These are phyloP conservation scores for Phania funesta DNA, from an alignment of 2,888 invertebrate species.

Conservation along the genomic window DNA sequence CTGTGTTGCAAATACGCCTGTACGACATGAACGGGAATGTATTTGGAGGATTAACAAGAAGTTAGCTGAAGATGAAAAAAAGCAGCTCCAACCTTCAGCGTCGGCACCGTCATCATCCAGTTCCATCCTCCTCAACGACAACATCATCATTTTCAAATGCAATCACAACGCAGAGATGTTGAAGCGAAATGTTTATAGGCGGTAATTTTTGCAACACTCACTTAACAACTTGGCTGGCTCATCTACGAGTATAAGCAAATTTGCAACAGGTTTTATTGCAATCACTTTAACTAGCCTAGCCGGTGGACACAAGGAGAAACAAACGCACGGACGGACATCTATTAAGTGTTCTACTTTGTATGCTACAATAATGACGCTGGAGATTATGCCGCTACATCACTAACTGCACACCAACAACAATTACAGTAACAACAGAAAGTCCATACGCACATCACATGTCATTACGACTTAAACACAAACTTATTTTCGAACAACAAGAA, in stretches of 20 bases:
- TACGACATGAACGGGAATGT: not conserved
- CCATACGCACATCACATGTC: slow-evolving; percentile 57
- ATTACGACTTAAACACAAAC: slow-evolving; percentile 60
- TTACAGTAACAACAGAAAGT: not conserved
- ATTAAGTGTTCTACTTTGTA: slow-evolving; percentile 45
- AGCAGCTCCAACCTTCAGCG: slow-evolving; percentile 26
- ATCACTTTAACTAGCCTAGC: slow-evolving; percentile 28
- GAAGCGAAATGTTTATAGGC: slow-evolving; percentile 50
- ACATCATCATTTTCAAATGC: slow-evolving; percentile 49
- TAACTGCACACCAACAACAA: not conserved
- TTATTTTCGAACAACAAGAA: slow-evolving; percentile 36
- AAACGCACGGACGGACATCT: not conserved
- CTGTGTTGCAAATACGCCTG: not conserved
- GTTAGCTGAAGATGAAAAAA: slow-evolving; percentile 2
- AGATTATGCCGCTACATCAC: slow-evolving; percentile 10
- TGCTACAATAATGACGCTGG: slow-evolving; percentile 25
- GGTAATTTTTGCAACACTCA: slow-evolving; percentile 55
- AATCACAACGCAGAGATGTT: slow-evolving; percentile 36
- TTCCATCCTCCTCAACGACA: slow-evolving; percentile 34
- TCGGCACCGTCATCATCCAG: slow-evolving; percentile 22
- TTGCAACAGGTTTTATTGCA: slow-evolving; percentile 59
- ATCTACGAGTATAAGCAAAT: slow-evolving; percentile 66
- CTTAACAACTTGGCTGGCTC: slow-evolving; percentile 58
- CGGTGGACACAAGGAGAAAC: not conserved
- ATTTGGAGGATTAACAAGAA: slow-evolving; percentile 45